Base-by-base conservation (phyloP, 2,888 invertebrate species). In the Acanthoscelides obtectus region DNA sequence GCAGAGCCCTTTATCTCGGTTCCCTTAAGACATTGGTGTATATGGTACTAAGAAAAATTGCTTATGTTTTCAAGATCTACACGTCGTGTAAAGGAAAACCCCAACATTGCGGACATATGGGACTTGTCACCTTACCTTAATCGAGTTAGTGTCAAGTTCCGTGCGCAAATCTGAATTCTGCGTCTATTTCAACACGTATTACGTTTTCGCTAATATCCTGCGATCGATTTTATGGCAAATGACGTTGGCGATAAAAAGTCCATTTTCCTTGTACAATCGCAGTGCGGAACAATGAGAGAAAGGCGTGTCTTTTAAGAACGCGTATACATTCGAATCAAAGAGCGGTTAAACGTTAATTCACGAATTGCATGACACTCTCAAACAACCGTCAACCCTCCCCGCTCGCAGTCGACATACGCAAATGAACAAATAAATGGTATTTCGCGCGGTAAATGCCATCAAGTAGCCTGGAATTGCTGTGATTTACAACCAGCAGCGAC, bases 391-490 rank as follows among this genome's bases (percentile, higher is more conserved):
- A 69, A 25, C 66, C 66, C 20, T 70, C 22, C 22, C 22, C 22
- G n/a, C n/a, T n/a, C n/a, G n/a, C n/a, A n/a, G n/a, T n/a, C 20
- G 12, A 45, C 45, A 45, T 45, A 45, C 45, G 27, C 66, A 70
- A 70, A 70, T 65, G 66, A 66, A 66, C n/a, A 22, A 70, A 65
- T 70, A 70, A 70, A 70, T 70, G 66, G 66, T 66, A n/a, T 70
- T 70, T 70, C 70, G 70, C 70, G 70, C 22, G 70, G 20, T 66
- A 70, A 70, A 22, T 64, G 70, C 70, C 66, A 70, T 70, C 66
- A 66, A 70, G 70, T 68, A 68, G 22, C 20, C 22, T 22, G 64
- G 25, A 22, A 69, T 69, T 64, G 69, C 25, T 69, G 65, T 65
- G 22, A 69, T 22, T 69, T 69, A 45, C 45, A 12, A 12, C 45